phyloP scores from a whole-genome alignment of 2,113 vertebrate species.

The Phalacrocorax brasilianus region DNA sequence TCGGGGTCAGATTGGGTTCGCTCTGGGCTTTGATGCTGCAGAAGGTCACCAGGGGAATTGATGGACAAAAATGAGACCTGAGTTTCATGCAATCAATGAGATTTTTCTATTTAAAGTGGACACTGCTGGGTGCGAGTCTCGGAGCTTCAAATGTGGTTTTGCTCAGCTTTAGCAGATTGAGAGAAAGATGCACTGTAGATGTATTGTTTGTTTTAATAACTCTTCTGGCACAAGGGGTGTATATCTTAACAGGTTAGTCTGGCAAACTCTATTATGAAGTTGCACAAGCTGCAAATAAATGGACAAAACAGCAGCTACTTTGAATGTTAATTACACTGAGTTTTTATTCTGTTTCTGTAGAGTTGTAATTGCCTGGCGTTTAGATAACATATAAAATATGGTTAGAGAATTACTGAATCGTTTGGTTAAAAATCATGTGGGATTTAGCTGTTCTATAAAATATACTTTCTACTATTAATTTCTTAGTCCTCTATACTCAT shows the following conservation, averaged over 20 bases:
- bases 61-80: constrained; percentile 83
- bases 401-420: background rate
- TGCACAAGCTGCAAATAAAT: background rate
- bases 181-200: constrained; percentile 66
- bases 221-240: background rate
- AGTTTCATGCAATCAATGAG: constrained; percentile 88
- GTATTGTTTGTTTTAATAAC: constrained; percentile 62
- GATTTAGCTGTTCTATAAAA: background rate
- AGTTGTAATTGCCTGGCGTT: background rate
- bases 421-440: background rate
- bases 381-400: constrained; percentile 14
- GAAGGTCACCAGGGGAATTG: constrained; percentile 92
- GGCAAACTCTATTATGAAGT: background rate
- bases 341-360: background rate
- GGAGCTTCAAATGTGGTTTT: constrained; percentile 83
- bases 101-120: constrained; percentile 88
- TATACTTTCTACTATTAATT: background rate
- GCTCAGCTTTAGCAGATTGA: constrained; percentile 81
- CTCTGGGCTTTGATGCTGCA: constrained; percentile 89
- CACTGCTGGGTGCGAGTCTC: constrained; percentile 83
- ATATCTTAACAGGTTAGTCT: background rate
- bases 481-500: background rate
- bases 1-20: constrained; percentile 90
- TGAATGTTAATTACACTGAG: background rate
- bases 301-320: background rate